A percentile compares a stretch with the other conserved stretches of the same genome.
Conservation (phyloP, 2,797 vertebrate species). For the Rhinatrema bivittatum region DNA sequence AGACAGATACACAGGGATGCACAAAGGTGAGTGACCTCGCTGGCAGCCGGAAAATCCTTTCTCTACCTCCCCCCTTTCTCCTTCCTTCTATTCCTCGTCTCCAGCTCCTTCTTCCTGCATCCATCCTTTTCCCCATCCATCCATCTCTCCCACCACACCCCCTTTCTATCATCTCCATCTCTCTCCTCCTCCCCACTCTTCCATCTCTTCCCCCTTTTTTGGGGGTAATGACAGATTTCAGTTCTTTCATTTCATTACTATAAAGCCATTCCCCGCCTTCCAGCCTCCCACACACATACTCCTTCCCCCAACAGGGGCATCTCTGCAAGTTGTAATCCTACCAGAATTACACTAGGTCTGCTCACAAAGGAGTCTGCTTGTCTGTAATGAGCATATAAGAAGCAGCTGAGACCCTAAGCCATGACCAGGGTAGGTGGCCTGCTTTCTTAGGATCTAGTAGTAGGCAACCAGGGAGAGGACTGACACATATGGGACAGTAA, state of each 20-base stretch:
- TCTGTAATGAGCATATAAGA: no score
- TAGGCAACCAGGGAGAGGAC: neutral
- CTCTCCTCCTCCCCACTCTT: neutral
- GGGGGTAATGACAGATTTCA: no score
- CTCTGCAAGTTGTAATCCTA: conserved; percentile 22
- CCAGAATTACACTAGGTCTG: conserved; percentile 2
- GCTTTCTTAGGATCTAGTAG: rapidly evolving
- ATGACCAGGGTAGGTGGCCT: neutral
- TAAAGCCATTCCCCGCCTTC: neutral
- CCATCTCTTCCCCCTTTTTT: neutral
- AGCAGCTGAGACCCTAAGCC: no score
- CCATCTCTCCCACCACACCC: neutral
- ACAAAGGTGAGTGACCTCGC: conserved; percentile 88
- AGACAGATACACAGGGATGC: conserved; percentile 97
- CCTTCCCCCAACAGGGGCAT: conserved; percentile 3
- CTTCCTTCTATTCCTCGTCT: neutral
- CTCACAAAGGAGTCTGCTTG: conserved; percentile 22
- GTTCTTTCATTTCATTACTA: neutral
- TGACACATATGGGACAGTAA: no score
- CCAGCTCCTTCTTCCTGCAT: neutral
- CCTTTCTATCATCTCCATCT: no score
- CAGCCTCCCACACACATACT: no score
- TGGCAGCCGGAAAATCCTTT: no score
- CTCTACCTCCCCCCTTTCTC: neutral
- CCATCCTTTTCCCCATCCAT: neutral